Base-by-base conservation (phyloP, 1,140 invertebrate species). In the Calycopis cecrops region DNA sequence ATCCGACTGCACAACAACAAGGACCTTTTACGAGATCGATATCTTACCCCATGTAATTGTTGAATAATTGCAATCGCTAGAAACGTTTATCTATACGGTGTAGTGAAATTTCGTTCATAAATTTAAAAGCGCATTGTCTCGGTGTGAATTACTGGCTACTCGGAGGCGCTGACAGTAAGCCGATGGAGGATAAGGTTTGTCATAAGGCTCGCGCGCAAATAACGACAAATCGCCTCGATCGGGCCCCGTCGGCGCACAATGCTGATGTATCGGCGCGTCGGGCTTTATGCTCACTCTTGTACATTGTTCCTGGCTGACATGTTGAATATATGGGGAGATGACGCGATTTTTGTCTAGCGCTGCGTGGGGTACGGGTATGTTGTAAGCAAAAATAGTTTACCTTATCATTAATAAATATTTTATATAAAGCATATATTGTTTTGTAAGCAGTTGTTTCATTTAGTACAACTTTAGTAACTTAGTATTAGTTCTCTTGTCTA, bases 201-300 rank as follows among this genome's bases (percentile, higher is more conserved):
- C 80, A 86, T 84, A 84, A 80, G 76, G 79, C 69, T 53, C 52
- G 58, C 62, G 71, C 65, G 72, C 71, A 69, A 76, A 78, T 82
- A 74, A 74, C 78, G 74, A 79, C 79, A 84, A 84, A 85, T 84
- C 80, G 82, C 60, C 6, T 57, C 66, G 69, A 76, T 79, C 76
- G 67, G 62, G 48, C 52, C 53, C 59, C 59, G 58, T 55, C 62
- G 57, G 64, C 56, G 59, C 67, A 79, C 72, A 80, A 77, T 81
- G 70, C 70, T 69, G 75, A 79, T 75, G 71, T 59, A 57, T 65
- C 71, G 77, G 72, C 67, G 74, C 74, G 70, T 69, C 67, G 49
- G 81, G 71, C 76, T 85, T 83, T 79, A 82, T 82, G 75, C 65
- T 74, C 59, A 79, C 74, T 84, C 81, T 81, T 76, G 71, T 74